These are phyloP conservation scores for Drosophila takahashii DNA, from an alignment of 1,140 invertebrate species.

Conservation along the genomic window DNA sequence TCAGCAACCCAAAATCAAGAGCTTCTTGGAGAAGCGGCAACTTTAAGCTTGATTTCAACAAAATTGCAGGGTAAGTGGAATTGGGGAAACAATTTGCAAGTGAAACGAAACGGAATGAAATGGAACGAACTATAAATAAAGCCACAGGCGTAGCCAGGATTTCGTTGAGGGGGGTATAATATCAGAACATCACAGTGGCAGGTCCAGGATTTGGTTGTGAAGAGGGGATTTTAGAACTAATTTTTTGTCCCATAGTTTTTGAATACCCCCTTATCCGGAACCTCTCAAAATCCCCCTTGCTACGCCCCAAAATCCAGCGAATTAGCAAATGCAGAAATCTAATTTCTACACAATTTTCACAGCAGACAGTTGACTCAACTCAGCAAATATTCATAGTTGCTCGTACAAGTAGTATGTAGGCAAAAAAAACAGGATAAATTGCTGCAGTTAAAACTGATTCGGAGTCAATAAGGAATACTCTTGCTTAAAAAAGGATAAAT, in stretches of 20 bases:
- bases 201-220: too few species aligned
- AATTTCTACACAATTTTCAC: constrained; percentile 48
- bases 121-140: constrained; percentile 10
- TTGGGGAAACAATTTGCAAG: background rate
- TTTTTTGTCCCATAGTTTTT: too few species aligned
- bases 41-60: constrained; percentile 29
- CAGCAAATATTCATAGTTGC: constrained; percentile 4
- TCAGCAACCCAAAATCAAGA: constrained; percentile 20
- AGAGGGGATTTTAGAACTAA: too few species aligned
- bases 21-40: constrained; percentile 28
- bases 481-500: constrained; percentile 7
- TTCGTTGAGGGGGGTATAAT: too few species aligned
- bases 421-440: background rate
- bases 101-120: constrained; percentile 15
- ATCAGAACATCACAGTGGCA: too few species aligned
- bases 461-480: constrained; percentile 7
- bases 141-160: too few species aligned
- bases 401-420: background rate
- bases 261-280: too few species aligned
- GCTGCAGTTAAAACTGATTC: constrained; percentile 6
- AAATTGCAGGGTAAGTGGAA: constrained; percentile 65
- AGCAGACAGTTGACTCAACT: constrained; percentile 20
- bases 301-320: background rate
- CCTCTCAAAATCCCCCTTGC: too few species aligned
- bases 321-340: constrained; percentile 49